Base-by-base conservation (phyloP, 2,888 invertebrate species). In the Diplolepis rosae region DNA sequence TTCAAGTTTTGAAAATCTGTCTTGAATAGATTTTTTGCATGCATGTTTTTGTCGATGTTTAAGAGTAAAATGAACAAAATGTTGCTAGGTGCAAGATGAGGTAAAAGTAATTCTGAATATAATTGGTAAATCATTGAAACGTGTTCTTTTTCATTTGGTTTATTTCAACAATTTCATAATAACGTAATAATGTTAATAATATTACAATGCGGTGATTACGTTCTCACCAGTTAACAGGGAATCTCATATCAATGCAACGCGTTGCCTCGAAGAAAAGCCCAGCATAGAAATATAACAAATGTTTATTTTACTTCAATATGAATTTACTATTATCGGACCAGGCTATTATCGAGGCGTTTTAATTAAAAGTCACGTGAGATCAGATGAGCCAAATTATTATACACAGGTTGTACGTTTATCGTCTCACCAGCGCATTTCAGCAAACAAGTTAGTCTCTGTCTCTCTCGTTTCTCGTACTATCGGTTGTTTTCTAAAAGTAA, bases 91-190 rank as follows among this genome's bases (percentile, higher is more conserved):
- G n/a, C n/a, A n/a, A n/a, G n/a, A n/a, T n/a, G n/a, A n/a, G n/a
- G n/a, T n/a, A n/a, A n/a, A n/a, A n/a, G n/a, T n/a, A n/a, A n/a
- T n/a, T n/a, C n/a, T n/a, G n/a, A n/a, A n/a, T n/a, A n/a, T n/a
- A n/a, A n/a, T n/a, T n/a, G n/a, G n/a, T 32, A 11, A 42, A 42
- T 42, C 0, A 42, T 6, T 6, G 7, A 18, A 18, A 2, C 9
- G 18, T 45, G 15, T 79, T 82, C 84, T 84, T 87, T 87, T 85
- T 88, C 84, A 85, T 88, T 84, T 86, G 86, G 85, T 88, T 88
- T 88, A 88, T 88, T 88, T 88, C 88, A 88, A 88, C 88, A 88
- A 88, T 88, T 88, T 88, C 85, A 88, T 88, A 88, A 88, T 88
- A 88, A 88, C 88, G 88, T 88, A 88, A 88, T 88, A 80, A 78